Conservation (phyloP, 1,140 invertebrate genomes). For the Cardiocondyla obscurior region DNA sequence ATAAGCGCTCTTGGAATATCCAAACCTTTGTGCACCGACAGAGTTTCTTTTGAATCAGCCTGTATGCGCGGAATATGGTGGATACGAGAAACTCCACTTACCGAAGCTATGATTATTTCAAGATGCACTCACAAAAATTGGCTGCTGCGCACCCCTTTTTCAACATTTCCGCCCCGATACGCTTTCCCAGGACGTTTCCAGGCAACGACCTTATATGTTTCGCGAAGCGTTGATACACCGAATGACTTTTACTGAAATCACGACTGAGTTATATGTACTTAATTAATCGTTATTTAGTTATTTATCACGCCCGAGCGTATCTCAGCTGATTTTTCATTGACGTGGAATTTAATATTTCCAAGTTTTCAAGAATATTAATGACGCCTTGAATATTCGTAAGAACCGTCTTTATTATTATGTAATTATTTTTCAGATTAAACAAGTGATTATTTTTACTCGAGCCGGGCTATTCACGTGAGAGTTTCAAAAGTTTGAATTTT, state of each 20-base stretch:
- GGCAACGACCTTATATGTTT: neutral
- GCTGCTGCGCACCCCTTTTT: constrained; percentile 56
- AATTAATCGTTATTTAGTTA: neutral
- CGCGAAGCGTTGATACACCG: neutral
- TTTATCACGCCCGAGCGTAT: too few species aligned
- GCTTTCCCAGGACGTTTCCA: constrained; percentile 25
- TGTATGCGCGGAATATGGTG: constrained; percentile 19
- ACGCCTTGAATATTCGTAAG: neutral
- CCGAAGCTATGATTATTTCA: constrained; percentile 80
- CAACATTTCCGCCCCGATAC: constrained; percentile 12
- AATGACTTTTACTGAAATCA: neutral
- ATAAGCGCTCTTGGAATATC: neutral
- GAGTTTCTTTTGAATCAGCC: constrained; percentile 25
- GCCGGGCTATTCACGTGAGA: neutral
- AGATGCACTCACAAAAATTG: constrained; percentile 83
- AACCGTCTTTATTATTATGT: neutral
- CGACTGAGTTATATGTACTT: neutral
- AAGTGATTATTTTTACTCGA: neutral
- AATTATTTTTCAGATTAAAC: neutral
- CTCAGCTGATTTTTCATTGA: too few species aligned
- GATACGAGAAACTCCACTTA: constrained; percentile 69
- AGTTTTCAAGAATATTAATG: neutral
- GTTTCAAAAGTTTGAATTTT: neutral
- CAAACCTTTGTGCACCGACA: neutral
- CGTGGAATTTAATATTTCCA: too few species aligned